These are phyloP conservation scores for Drosophila neotestacea DNA, from an alignment of 2,888 invertebrate species.

Conservation along the genomic window DNA sequence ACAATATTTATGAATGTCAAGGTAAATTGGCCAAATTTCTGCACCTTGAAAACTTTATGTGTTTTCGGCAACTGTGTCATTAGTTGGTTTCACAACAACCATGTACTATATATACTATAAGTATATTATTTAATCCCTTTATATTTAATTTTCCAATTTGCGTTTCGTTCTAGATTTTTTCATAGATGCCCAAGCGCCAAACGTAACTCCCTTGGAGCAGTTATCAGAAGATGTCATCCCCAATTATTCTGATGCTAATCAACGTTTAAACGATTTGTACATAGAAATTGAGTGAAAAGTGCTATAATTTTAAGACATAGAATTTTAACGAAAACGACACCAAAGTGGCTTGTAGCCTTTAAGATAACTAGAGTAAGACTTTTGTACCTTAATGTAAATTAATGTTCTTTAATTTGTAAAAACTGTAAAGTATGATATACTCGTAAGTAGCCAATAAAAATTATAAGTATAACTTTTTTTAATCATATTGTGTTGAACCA, in stretches of 20 bases:
- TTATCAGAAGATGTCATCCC: background rate
- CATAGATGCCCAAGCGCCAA: constrained; percentile 79
- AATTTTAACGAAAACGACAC: constrained; percentile 15
- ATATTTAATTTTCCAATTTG: background rate
- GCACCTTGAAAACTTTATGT: background rate
- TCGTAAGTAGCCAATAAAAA: constrained; percentile 24
- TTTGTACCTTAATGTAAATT: constrained; percentile 16
- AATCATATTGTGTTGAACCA: too few species aligned
- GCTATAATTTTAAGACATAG: background rate
- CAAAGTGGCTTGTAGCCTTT: constrained; percentile 44
- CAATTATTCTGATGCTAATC: constrained; percentile 18
- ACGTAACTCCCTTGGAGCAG: background rate
- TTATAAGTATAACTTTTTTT: too few species aligned
- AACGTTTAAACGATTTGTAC: constrained; percentile 15
- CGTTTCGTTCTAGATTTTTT: constrained; percentile 75
- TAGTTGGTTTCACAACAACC: background rate
- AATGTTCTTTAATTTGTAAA: constrained; percentile 1
- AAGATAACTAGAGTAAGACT: constrained; percentile 9
- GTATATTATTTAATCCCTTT: background rate
- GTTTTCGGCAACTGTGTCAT: background rate
- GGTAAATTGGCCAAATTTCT: constrained; percentile 18
- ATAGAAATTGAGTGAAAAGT: constrained; percentile 24
- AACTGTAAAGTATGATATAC: constrained; percentile 14
- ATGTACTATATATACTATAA: background rate
- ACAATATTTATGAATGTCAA: background rate